Base-by-base conservation (phyloP, 1,140 invertebrate genomes). In the Vanessa atalanta region DNA sequence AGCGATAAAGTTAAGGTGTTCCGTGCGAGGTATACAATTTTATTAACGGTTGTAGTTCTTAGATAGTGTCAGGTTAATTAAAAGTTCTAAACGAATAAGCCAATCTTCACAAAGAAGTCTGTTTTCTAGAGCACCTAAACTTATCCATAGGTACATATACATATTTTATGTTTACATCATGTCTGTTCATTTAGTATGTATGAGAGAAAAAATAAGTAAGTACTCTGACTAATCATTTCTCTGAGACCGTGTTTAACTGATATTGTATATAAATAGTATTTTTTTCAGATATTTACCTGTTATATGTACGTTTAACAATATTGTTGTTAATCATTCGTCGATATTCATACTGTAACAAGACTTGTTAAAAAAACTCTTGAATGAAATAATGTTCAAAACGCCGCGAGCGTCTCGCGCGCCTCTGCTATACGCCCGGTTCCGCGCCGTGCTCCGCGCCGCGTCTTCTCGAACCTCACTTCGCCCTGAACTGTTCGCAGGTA, bases 1-100 rank as follows among this genome's bases (percentile, higher is more conserved):
- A 87, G 82, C 83, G 85, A 86, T 86, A 85, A 88, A 89, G 88
- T 89, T 88, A 88, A 89, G 88, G 89, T 93, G 91, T 93, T 91
- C 91, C 91, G 91, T 93, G 91, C 91, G 91, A 90, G 91, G 89
- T 91, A 82, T 76, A 65, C 57, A 72, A 74, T 82, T 83, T 70
- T 57, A 57, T 72, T 82, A 79, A 78, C 57, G 26, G 50, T 68
- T 75, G 66, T 79, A 77, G 76, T 51, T 23, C 31, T 77, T 76
- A 77, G 65, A 73, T 83, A 80, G 67, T 73, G 64, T 72, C 79
- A 81, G 80, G 84, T 81, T 72, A 16, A 64, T 68, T 72, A 63
- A 73, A 63, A 64, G 37, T 43, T 26, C 3, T 61, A 72, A 31
- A 68, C 48, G 57, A 48, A 57, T 47, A 55, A n/a, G n/a, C 11